phyloP scores from a whole-genome alignment of 2,797 vertebrate species.

The Falco peregrinus region DNA sequence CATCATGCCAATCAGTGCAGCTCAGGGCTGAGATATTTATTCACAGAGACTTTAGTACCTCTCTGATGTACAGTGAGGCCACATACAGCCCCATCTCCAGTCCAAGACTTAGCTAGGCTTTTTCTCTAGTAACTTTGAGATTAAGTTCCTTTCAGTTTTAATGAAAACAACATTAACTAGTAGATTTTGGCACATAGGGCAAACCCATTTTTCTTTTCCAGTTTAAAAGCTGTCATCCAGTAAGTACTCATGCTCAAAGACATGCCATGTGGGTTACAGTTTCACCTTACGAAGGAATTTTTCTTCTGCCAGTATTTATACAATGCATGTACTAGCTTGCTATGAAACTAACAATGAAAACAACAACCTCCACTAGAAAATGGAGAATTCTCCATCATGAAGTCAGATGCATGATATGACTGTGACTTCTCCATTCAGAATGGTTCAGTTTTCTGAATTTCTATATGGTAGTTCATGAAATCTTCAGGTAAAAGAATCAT shows the following conservation, averaged over 20 bases:
- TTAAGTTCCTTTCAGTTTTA: background rate
- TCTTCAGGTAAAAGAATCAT: background rate
- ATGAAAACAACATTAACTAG: background rate
- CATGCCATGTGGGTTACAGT: background rate
- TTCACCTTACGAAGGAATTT: background rate
- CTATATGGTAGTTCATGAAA: background rate
- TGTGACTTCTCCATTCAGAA: background rate
- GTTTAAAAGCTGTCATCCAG: background rate
- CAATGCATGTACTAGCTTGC: background rate
- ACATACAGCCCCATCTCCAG: background rate
- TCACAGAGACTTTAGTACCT: background rate
- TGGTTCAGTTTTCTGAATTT: background rate
- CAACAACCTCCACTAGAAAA: background rate
- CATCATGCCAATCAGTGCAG: background rate
- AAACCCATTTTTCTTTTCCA: background rate
- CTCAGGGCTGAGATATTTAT: background rate
- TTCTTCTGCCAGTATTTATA: background rate
- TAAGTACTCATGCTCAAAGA: background rate
- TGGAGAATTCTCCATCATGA: background rate
- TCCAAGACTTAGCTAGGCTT: background rate
- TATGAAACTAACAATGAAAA: background rate
- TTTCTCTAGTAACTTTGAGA: background rate
- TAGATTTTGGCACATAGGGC: background rate
- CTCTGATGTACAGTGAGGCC: background rate
- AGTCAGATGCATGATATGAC: background rate